These are phyloP conservation scores for Geococcyx californianus DNA, from an alignment of 2,113 vertebrate species.

Conservation along the genomic window DNA sequence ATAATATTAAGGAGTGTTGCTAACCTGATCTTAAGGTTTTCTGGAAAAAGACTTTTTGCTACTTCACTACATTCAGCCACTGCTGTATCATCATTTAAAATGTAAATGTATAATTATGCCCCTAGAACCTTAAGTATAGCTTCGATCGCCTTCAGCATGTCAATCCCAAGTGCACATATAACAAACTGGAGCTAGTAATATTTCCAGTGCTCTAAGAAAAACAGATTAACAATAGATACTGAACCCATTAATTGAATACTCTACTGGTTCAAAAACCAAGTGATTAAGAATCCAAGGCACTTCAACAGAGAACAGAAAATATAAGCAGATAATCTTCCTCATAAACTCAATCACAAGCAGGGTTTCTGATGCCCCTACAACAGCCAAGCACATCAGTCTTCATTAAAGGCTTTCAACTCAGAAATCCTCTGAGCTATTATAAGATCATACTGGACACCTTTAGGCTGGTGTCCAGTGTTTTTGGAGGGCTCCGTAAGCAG, in stretches of 20 bases:
- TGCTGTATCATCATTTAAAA: not conserved
- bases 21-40: not conserved
- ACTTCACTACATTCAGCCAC: not conserved
- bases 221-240: not conserved
- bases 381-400: not conserved
- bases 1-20: not conserved
- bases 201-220: not conserved
- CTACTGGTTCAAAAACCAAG: not conserved
- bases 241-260: not conserved
- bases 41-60: not conserved
- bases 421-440: not conserved
- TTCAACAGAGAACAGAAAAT: not conserved
- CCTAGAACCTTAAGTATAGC: not conserved
- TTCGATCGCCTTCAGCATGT: not conserved
- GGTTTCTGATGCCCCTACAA: not conserved
- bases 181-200: not conserved
- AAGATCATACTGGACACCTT: not conserved
- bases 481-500: not conserved
- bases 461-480: not conserved
- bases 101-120: not conserved
- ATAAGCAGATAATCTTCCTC: not conserved
- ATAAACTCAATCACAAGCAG: not conserved
- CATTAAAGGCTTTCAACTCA: not conserved
- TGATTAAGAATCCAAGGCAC: not conserved
- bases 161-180: not conserved